Evolutionary conservation across 1,140 invertebrate species (phyloP).

Genomic region (Dufourea novaeangliae): DNA sequence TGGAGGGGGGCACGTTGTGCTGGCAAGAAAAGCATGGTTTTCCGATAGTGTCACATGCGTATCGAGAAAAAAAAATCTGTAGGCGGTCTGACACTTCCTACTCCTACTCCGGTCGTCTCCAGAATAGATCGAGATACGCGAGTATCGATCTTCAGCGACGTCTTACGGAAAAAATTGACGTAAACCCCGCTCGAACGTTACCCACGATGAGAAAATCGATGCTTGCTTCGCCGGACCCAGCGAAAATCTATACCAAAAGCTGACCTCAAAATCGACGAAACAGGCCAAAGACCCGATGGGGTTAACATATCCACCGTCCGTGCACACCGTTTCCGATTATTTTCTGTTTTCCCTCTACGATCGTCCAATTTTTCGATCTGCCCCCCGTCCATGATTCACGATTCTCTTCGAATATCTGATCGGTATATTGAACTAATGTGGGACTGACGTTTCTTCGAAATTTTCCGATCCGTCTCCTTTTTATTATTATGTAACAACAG

Average conservation of each 20-base stretch:
- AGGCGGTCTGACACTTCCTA: not conserved
- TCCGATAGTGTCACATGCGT: not conserved
- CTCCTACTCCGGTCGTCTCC: not conserved
- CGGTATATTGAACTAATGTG: no score
- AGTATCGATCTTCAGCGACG: constrained; percentile 41
- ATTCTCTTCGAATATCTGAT: not conserved
- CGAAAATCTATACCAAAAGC: constrained; percentile 60
- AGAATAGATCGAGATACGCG: constrained; percentile 17
- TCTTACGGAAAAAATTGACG: constrained; percentile 43
- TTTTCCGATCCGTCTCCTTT: not conserved
- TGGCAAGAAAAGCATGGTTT: not conserved
- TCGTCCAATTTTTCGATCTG: not conserved
- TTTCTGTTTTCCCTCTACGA: no score
- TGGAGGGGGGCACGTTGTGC: not conserved
- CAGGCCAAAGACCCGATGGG: constrained; percentile 53
- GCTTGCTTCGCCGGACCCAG: constrained; percentile 13
- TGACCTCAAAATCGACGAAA: constrained; percentile 53
- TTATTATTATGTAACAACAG: constrained; percentile 14
- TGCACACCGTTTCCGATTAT: not conserved
- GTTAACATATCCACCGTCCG: not conserved
- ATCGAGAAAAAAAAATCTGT: no score
- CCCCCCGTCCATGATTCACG: not conserved
- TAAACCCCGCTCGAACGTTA: constrained; percentile 28
- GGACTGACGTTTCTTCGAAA: no score
- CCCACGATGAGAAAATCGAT: constrained; percentile 66